Percentiles rank a stretch among this genome's conserved stretches.
Evolutionary conservation across 64 coral and sea anemone genomes (phyloP).

Genomic region (Anthopleura sola): DNA sequence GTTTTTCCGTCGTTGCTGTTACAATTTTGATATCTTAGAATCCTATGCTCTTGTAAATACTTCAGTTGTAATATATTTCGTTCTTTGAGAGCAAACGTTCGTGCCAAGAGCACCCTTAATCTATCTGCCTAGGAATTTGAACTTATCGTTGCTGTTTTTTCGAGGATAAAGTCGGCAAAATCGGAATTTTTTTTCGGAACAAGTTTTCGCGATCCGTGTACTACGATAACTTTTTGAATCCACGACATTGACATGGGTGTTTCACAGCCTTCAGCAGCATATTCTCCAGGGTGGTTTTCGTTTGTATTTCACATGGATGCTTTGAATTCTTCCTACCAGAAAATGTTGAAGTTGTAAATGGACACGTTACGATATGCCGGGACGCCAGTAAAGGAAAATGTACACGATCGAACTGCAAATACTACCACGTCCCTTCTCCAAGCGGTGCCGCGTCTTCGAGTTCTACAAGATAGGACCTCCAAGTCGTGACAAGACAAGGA

Average conservation of each 20-base stretch:
- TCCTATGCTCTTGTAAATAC: no score
- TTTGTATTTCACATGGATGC: constrained; percentile 16
- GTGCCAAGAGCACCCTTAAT: no score
- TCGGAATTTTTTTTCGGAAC: no score
- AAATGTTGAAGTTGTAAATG: constrained; percentile 95
- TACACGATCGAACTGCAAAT: constrained; percentile 90
- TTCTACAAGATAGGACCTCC: not conserved
- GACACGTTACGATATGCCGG: constrained; percentile 87
- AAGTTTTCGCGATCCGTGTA: not conserved
- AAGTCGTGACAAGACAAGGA: not conserved
- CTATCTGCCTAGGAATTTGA: no score
- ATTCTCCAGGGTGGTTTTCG: not conserved
- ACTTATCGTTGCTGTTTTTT: no score
- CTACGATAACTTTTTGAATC: not conserved
- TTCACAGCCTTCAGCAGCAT: constrained; percentile 3
- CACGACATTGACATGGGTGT: constrained; percentile 7
- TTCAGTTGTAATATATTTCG: no score
- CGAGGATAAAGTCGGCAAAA: no score
- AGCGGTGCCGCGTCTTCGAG: not conserved
- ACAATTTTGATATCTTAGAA: no score
- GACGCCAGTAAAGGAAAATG: constrained; percentile 98
- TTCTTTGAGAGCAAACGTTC: no score
- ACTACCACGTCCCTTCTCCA: constrained; percentile 62
- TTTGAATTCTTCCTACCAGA: constrained; percentile 56
- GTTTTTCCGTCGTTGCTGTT: no score